Evolutionary conservation across 2,113 vertebrate genomes (phyloP).

Genomic region (Sinocyclocheilus maitianheensis): DNA sequence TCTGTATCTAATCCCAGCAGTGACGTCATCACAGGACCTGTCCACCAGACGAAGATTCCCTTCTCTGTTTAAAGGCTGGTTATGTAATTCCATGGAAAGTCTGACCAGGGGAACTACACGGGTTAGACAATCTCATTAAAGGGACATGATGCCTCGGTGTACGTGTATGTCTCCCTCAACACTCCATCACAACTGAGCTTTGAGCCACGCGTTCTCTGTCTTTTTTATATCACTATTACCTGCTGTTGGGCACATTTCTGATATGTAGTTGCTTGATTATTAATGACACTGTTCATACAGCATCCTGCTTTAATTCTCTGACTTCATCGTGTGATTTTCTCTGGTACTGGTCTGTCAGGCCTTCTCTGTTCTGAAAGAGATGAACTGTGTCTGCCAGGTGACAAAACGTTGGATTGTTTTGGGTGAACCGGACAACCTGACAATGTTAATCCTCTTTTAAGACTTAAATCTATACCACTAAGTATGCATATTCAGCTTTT

Average conservation of each 20-base stretch:
- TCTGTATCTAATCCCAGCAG: slow-evolving; percentile 41
- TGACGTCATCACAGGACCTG: slow-evolving; percentile 57
- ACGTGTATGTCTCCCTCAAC: not conserved
- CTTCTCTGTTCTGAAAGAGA: not conserved
- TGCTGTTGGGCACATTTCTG: not conserved
- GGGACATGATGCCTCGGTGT: slow-evolving; percentile 32
- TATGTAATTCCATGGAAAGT: slow-evolving; percentile 69
- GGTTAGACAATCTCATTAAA: slow-evolving; percentile 64
- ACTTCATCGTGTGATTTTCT: slow-evolving; percentile 3
- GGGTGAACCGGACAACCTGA: slow-evolving; percentile 72
- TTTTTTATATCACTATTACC: not conserved
- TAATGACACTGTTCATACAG: not conserved
- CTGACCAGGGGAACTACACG: slow-evolving; percentile 54
- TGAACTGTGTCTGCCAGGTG: not conserved
- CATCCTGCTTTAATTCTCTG: not conserved
- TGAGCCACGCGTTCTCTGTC: not conserved
- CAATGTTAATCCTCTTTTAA: slow-evolving; percentile 68
- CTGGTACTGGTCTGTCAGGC: slow-evolving; percentile 69
- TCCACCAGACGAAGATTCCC: slow-evolving; percentile 51
- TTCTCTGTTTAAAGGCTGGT: slow-evolving; percentile 52
- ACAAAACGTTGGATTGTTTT: slow-evolving; percentile 19
- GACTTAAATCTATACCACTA: not conserved
- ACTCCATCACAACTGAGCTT: not conserved
- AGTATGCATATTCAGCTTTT: not conserved
- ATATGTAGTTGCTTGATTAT: not conserved